phyloP scores from a whole-genome alignment of 2,113 vertebrate species.

The Oreochromis spilurus region DNA sequence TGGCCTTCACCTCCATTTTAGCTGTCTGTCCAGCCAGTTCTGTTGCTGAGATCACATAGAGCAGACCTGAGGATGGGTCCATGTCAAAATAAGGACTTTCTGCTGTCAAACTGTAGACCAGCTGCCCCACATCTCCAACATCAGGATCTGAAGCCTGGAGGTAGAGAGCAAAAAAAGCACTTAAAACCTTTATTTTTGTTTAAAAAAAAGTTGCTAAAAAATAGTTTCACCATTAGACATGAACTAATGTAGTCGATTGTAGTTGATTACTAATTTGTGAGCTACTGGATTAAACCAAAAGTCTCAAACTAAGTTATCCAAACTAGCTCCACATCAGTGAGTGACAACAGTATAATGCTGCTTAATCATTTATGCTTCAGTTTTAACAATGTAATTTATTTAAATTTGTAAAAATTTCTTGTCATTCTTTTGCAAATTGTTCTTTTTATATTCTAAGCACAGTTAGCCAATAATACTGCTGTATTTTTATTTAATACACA shows the following conservation, averaged over 20 bases:
- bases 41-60: constrained; percentile 67
- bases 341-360: rapidly evolving
- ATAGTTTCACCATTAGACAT: background rate
- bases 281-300: background rate
- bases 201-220: too few relatives aligned
- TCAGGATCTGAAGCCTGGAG: constrained; percentile 74
- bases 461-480: background rate
- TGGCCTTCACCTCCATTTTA: constrained; percentile 51
- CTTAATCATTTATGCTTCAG: background rate
- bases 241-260: rapidly evolving
- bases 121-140: constrained; percentile 28
- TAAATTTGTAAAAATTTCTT: background rate
- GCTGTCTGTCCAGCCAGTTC: constrained; percentile 5
- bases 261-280: background rate
- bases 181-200: background rate
- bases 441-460: background rate
- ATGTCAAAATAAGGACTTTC: constrained; percentile 50
- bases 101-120: constrained; percentile 67
- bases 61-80: constrained; percentile 65
- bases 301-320: background rate
- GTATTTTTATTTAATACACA: background rate
- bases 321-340: background rate
- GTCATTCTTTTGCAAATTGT: background rate
- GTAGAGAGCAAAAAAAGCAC: background rate
- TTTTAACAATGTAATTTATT: background rate